A percentile compares a stretch with the other conserved stretches of the same genome.
Conservation (phyloP, 1,140 invertebrate genomes). For the Megalopta genalis region DNA sequence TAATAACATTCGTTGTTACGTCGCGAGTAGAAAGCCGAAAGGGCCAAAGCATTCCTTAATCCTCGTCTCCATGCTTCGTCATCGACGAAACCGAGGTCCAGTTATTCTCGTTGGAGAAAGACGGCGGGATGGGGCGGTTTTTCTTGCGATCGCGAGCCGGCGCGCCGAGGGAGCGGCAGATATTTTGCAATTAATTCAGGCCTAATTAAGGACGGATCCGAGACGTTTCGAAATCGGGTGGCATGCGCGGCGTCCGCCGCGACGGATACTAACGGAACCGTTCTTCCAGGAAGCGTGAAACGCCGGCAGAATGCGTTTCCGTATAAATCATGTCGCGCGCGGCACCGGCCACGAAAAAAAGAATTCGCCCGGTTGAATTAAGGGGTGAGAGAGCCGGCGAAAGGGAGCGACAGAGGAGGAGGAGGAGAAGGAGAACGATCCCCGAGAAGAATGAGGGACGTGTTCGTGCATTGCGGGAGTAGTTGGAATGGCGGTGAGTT, state of each 20-base stretch:
- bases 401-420: slow-evolving; percentile 8
- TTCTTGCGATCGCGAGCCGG: neutral
- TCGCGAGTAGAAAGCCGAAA: no score
- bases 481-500: slow-evolving; percentile 68
- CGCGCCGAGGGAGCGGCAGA: neutral
- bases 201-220: slow-evolving; percentile 37
- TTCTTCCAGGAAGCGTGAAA: slow-evolving; percentile 52
- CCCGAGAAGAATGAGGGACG: slow-evolving; percentile 63
- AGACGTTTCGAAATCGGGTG: slow-evolving; percentile 29
- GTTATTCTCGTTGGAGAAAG: no score
- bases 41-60: no score
- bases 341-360: slow-evolving; percentile 7
- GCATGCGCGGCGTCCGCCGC: slow-evolving; percentile 22
- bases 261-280: slow-evolving; percentile 7
- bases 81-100: no score
- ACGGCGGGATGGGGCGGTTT: no score
- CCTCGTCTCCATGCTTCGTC: no score
- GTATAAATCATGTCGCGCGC: slow-evolving; percentile 41
- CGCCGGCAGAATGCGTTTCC: slow-evolving; percentile 44
- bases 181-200: slow-evolving; percentile 40
- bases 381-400: slow-evolving; percentile 29
- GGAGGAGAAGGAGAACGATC: slow-evolving; percentile 15
- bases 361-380: slow-evolving; percentile 26
- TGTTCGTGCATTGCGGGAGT: slow-evolving; percentile 68
- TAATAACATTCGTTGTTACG: no score